phyloP scores from a whole-genome alignment of 1,140 invertebrate species.

The Monochamus saltuarius region DNA sequence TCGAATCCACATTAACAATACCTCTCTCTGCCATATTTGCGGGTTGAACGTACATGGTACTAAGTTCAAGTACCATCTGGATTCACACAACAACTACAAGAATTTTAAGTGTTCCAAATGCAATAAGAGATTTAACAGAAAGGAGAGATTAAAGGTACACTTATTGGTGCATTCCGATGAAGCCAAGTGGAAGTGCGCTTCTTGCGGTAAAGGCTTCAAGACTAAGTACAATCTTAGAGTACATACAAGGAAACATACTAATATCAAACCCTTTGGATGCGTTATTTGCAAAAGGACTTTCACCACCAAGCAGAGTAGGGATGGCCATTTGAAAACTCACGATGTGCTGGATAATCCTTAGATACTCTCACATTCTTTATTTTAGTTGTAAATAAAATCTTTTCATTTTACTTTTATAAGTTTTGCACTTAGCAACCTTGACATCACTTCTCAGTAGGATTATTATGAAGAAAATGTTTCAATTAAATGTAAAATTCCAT shows the following conservation, averaged over 20 bases:
- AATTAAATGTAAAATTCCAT: too few species aligned
- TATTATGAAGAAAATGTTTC: too few species aligned
- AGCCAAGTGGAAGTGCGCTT: conserved; percentile 28
- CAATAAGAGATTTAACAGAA: conserved; percentile 17
- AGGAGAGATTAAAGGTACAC: conserved; percentile 26
- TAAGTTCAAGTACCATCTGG: conserved; percentile 11
- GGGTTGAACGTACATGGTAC: conserved; percentile 2
- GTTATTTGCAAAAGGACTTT: conserved; percentile 63
- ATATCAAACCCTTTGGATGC: conserved; percentile 71
- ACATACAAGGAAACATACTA: conserved; percentile 68
- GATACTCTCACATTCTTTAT: too few species aligned
- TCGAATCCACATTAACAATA: background rate
- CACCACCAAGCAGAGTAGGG: conserved; percentile 30
- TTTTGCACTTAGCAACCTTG: too few species aligned
- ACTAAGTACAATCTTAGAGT: conserved; percentile 31
- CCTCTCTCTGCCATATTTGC: conserved; percentile 18
- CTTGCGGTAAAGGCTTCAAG: conserved; percentile 33
- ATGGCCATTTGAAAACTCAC: conserved; percentile 31
- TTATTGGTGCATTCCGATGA: conserved; percentile 29
- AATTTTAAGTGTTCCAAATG: conserved; percentile 22
- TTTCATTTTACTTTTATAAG: too few species aligned
- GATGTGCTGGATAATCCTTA: background rate
- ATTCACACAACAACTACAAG: conserved; percentile 17
- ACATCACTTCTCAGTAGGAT: too few species aligned
- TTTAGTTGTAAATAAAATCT: too few species aligned